Percentiles rank a stretch among this genome's conserved stretches.
phyloP scores from a whole-genome alignment of 2,113 vertebrate genomes.

The Neopipo cinnamomea region DNA sequence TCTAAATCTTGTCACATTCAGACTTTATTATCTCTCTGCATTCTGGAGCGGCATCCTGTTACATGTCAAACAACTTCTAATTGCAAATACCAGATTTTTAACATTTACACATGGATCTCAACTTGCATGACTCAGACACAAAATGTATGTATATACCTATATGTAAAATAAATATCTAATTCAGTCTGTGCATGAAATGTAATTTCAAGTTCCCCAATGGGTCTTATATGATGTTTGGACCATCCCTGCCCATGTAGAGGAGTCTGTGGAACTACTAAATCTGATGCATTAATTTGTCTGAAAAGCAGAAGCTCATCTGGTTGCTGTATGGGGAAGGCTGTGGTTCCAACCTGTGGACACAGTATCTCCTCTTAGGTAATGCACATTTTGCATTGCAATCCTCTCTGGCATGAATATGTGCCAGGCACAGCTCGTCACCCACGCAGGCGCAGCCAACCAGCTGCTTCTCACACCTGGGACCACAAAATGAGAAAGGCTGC shows the following conservation, averaged over 20 bases:
- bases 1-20: not conserved
- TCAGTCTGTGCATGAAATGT: not conserved
- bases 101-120: not conserved
- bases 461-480: slow-evolving; percentile 17
- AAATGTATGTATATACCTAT: not conserved
- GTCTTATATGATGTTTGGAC: not conserved
- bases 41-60: not conserved
- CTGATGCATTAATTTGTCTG: rapidly evolving
- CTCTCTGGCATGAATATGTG: not conserved
- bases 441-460: not conserved
- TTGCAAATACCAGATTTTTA: not conserved
- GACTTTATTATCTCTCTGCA: not conserved
- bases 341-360: not conserved
- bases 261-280: not conserved
- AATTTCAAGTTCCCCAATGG: not conserved
- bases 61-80: not conserved
- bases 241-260: not conserved
- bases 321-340: not conserved
- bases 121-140: not conserved
- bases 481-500: not conserved
- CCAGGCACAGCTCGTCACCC: not conserved
- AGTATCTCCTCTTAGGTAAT: not conserved
- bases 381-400: not conserved
- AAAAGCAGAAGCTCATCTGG: not conserved
- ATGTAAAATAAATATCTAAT: not conserved